Percentiles rank a stretch among this genome's conserved stretches.
Evolutionary conservation across 2,797 vertebrate species (phyloP).

Genomic region (Psittacula echo): DNA sequence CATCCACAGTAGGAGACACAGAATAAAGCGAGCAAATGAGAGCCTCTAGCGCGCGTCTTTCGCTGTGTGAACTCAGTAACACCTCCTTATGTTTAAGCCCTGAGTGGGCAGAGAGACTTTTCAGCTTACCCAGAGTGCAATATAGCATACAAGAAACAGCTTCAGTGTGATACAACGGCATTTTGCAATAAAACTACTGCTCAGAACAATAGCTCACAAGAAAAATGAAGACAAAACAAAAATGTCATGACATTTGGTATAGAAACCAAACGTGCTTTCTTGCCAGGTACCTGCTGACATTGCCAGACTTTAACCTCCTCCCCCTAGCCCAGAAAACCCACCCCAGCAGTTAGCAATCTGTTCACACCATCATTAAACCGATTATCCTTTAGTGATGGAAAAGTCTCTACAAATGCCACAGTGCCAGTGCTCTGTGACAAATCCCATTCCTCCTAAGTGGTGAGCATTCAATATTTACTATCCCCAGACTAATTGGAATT

Average conservation of each 20-base stretch:
- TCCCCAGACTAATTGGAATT: neutral
- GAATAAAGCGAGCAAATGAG: neutral
- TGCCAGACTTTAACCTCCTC: constrained; percentile 45
- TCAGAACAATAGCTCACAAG: neutral
- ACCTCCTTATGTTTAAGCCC: neutral
- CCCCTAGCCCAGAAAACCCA: constrained; percentile 23
- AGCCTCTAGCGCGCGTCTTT: rapidly evolving
- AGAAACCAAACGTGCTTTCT: neutral
- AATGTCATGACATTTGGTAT: constrained; percentile 55
- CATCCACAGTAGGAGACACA: neutral
- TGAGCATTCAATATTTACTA: constrained; percentile 16
- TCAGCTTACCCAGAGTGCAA: neutral
- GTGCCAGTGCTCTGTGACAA: constrained; percentile 16
- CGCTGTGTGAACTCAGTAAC: neutral
- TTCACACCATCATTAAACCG: constrained; percentile 50
- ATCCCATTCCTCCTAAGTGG: neutral
- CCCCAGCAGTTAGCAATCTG: constrained; percentile 68
- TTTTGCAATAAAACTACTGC: neutral
- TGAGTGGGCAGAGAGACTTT: neutral
- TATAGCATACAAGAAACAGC: neutral
- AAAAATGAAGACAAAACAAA: constrained; percentile 26
- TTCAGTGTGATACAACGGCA: neutral
- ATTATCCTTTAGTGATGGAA: constrained; percentile 46
- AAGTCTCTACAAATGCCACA: constrained; percentile 50
- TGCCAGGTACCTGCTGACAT: constrained; percentile 57